Conservation (phyloP, 2,797 vertebrate species). For the Lycodopsis pacificus region DNA sequence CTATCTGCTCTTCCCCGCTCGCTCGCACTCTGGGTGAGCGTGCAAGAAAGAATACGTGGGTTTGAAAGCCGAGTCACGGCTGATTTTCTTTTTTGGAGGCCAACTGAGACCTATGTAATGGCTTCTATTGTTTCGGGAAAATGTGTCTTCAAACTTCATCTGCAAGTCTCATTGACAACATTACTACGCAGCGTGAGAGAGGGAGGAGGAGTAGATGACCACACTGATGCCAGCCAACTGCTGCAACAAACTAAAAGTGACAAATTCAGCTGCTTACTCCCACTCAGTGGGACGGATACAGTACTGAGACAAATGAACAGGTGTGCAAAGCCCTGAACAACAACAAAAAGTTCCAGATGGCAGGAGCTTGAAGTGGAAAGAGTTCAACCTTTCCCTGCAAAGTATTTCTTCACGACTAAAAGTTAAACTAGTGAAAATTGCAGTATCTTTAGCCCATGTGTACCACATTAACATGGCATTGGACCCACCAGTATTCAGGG, state of each 20-base stretch:
- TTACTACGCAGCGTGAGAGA: not conserved
- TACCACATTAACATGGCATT: not conserved
- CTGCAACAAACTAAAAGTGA: constrained; percentile 24
- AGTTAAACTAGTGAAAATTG: constrained; percentile 11
- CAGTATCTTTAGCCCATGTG: not conserved
- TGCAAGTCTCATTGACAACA: constrained; percentile 8
- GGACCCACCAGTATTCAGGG: not conserved
- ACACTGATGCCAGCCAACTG: constrained; percentile 19
- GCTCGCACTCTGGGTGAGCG: not conserved
- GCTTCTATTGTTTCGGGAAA: constrained; percentile 18
- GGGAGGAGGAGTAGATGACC: constrained; percentile 20
- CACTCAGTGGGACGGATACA: constrained; percentile 57
- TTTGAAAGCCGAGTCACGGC: constrained; percentile 25
- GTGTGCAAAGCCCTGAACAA: constrained; percentile 43
- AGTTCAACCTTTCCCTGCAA: constrained; percentile 37
- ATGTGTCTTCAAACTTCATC: constrained; percentile 3
- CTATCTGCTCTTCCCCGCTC: constrained; percentile 38
- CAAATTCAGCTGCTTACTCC: constrained; percentile 49
- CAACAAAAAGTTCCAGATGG: constrained; percentile 3
- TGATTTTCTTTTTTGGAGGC: constrained; percentile 29
- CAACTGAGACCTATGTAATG: constrained; percentile 3
- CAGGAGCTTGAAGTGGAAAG: constrained; percentile 9
- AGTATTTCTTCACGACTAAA: constrained; percentile 26
- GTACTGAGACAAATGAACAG: constrained; percentile 48
- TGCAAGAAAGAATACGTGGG: constrained; percentile 22